These are phyloP conservation scores for Leuciscus waleckii DNA, from an alignment of 2,797 vertebrate genomes.

Conservation along the genomic window DNA sequence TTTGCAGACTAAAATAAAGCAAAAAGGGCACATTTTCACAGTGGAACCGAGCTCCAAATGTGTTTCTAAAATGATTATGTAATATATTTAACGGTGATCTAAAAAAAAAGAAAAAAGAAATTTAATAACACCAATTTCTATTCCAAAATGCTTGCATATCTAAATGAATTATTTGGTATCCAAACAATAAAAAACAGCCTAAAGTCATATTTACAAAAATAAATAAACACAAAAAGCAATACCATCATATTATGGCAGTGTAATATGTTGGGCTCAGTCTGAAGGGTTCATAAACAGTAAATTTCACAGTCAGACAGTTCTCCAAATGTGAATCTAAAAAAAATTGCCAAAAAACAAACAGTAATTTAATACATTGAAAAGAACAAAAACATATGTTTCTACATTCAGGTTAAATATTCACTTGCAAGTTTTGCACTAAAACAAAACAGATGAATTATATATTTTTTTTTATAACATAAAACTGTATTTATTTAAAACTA, in stretches of 20 bases:
- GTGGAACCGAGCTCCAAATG: not conserved
- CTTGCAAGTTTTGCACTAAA: not conserved
- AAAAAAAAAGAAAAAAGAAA: no score
- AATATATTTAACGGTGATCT: not conserved
- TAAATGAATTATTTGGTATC: not conserved
- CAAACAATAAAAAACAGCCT: not conserved
- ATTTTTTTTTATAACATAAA: not conserved
- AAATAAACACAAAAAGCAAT: not conserved
- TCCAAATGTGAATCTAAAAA: not conserved
- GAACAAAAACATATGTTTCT: not conserved
- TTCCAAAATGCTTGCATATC: not conserved
- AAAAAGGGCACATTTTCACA: constrained; percentile 38
- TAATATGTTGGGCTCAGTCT: not conserved
- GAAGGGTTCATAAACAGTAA: not conserved
- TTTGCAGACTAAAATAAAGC: constrained; percentile 39
- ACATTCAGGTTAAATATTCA: not conserved
- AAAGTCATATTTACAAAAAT: not conserved
- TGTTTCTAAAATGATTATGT: constrained; percentile 53
- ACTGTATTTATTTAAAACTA: not conserved
- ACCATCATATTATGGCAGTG: not conserved
- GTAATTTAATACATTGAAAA: not conserved
- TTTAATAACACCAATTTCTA: not conserved
- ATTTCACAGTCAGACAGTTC: not conserved
- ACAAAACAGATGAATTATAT: not conserved
- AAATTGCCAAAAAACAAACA: not conserved